Base-by-base conservation (phyloP, 2,888 invertebrate genomes). In the Heliconius ismenius region DNA sequence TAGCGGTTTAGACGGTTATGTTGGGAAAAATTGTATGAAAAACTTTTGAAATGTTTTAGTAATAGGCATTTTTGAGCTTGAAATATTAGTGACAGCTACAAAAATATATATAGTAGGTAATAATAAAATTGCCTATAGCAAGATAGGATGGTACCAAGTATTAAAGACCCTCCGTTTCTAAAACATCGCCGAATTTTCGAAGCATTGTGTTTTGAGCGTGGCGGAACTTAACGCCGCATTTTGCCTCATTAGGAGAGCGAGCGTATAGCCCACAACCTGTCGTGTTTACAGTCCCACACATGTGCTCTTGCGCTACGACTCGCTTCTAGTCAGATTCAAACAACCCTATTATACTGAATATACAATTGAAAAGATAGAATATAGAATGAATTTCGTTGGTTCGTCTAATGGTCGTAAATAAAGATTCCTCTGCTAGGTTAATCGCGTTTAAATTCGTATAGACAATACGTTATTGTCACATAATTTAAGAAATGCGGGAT, bases 381-480 rank as follows among this genome's bases (percentile, higher is more conserved):
- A 74, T 80, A 60, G 70, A 65, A 43, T 80, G 76, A 28, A 49
- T 64, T 79, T 78, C 76, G 70, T 28, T 32, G 18, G 32, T 32
- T 32, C 32, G 32, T 32, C 32, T 32, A 15, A 36, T 26, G 62
- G 26, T 62, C 60, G 60, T 88, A 89, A 89, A 91, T 91, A 88
- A 89, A 86, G 83, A 84, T 87, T 86, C 84, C 81, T 83, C 80
- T 82, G 82, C 85, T 84, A 84, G 83, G 85, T 85, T 88, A 89
- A 89, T 89, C 86, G 88, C 49, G 81, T 80, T 81, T 86, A 85
- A 86, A 81, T 83, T 85, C 86, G 82, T 81, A 80, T 77, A 83
- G 83, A 86, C 88, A 86, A 86, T 91, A 85, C 88, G 88, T 92
- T 90, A 90, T 89, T 90, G 92, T 91, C 92, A 91, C 86, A 88